These are phyloP conservation scores for Micoletzkya japonica DNA, from an alignment of 2,888 invertebrate species.

Conservation along the genomic window DNA sequence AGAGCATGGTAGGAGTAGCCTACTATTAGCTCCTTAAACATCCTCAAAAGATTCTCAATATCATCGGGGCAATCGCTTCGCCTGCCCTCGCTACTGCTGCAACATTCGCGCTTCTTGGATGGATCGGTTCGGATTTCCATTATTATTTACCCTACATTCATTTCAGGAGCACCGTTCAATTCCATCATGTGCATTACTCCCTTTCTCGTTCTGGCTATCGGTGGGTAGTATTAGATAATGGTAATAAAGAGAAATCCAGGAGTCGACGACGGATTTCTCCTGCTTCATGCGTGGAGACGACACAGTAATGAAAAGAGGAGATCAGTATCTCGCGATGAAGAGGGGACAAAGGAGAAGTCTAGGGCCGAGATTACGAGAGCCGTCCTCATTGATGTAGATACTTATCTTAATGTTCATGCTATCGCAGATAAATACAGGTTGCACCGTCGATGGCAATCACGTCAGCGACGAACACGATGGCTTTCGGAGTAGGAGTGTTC, in stretches of 20 bases:
- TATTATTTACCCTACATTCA: too few species aligned
- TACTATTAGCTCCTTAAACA: too few species aligned
- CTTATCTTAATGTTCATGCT: background rate
- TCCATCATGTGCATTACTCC: constrained; percentile 54
- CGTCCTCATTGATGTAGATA: constrained; percentile 34
- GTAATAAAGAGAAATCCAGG: constrained; percentile 21
- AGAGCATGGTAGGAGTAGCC: constrained; percentile 1
- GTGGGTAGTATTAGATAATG: constrained; percentile 5
- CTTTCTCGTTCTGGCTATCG: constrained; percentile 48
- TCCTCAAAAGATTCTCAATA: constrained; percentile 30
- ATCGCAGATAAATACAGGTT: constrained; percentile 28
- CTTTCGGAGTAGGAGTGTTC: constrained; percentile 47
- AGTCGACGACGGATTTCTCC: constrained; percentile 52
- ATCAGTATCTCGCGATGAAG: background rate
- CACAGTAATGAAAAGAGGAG: background rate
- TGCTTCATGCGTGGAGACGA: constrained; percentile 45
- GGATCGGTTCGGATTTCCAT: too few species aligned
- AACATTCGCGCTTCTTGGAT: constrained; percentile 39
- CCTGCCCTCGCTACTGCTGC: constrained; percentile 40
- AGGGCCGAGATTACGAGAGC: constrained; percentile 1
- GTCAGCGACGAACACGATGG: constrained; percentile 45
- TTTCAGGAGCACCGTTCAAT: constrained; percentile 43
- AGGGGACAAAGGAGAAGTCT: background rate
- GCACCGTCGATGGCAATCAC: constrained; percentile 50
- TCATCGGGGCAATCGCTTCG: constrained; percentile 41